These are phyloP conservation scores for Drosophila birchii DNA, from an alignment of 2,888 invertebrate species.

Conservation along the genomic window DNA sequence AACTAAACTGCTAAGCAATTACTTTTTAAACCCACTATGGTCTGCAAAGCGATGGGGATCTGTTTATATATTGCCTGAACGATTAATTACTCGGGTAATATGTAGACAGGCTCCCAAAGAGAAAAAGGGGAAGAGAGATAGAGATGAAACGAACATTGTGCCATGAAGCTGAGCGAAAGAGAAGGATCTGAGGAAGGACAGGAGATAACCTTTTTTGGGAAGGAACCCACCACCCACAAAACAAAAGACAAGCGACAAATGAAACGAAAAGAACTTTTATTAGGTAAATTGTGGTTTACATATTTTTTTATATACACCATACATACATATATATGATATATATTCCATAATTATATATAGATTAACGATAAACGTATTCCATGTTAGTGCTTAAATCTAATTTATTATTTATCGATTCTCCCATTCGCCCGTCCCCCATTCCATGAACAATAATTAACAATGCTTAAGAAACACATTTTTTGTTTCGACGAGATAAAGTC, in stretches of 20 bases:
- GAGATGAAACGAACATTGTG: conserved; percentile 60
- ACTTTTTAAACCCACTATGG: conserved; percentile 27
- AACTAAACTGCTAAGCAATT: conserved; percentile 52
- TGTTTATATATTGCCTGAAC: not conserved
- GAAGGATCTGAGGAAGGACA: conserved; percentile 32
- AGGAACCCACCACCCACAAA: conserved; percentile 32
- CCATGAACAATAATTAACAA: conserved; percentile 34
- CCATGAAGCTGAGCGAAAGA: conserved; percentile 60
- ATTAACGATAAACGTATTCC: conserved; percentile 56
- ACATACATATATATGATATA: conserved; percentile 39
- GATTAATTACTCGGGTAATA: not conserved
- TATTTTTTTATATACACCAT: conserved; percentile 46
- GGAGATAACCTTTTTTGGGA: conserved; percentile 11
- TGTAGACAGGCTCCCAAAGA: not conserved
- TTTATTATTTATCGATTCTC: conserved; percentile 59
- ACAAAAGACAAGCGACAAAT: conserved; percentile 43
- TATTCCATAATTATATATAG: conserved; percentile 45
- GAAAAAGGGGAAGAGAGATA: conserved; percentile 8
- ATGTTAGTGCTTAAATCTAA: conserved; percentile 78
- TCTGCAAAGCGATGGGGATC: conserved; percentile 1
- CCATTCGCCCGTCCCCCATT: conserved; percentile 9
- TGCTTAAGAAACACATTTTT: conserved; percentile 11
- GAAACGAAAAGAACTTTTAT: conserved; percentile 32
- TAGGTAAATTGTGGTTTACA: conserved; percentile 44
- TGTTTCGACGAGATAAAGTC: conserved; percentile 64